Evolutionary conservation across 2,797 vertebrate genomes (phyloP), one percentile per base, ranked within the genome.

Genomic region (Oceanodroma leucorhoa): DNA sequence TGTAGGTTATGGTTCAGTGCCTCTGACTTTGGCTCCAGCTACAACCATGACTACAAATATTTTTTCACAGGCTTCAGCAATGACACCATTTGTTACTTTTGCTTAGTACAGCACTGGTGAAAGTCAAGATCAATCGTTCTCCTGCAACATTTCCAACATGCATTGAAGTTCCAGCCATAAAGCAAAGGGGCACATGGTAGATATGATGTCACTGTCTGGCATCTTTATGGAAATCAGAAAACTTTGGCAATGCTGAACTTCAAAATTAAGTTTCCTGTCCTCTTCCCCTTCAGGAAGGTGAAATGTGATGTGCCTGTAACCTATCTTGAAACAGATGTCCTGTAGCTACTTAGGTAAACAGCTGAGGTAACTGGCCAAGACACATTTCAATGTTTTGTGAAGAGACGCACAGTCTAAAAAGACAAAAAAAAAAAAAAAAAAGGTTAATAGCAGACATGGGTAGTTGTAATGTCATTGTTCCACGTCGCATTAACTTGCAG

Each of bases 1-100:
- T 84, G 71, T 58, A 88, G 73, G 92, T 94, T 96, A 89, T 96
- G 95, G 96, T 95, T 98, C 96, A 97, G 43, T 80, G 85, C 94
- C 77, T 76, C 80, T 94, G 83, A 73, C 66, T 62, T 97, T 98
- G 94, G 94, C 97, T 96, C 48, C 89, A 91, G 88, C 93, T 96
- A 94, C 76, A 97, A 94, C 94, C 96, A 97, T 95, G 96, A 97
- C 97, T 96, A 83, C 77, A 98, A 98, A 98, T 97, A 97, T 97
- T 97, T 96, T 97, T 98, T 95, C 87, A 96, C 95, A 96, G 87
- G 84, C 85, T 97, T 97, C 85, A 96, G 95, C 93, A 97, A 94
- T 97, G 96, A 98, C 96, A 96, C 96, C 95, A 97, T 98, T 97
- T 97, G 96, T 98, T 98, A 97, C 97, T 94, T 98, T 97, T 97